Base-by-base conservation (phyloP, 2,797 vertebrate genomes). In the Paramormyrops hopkinsi region DNA sequence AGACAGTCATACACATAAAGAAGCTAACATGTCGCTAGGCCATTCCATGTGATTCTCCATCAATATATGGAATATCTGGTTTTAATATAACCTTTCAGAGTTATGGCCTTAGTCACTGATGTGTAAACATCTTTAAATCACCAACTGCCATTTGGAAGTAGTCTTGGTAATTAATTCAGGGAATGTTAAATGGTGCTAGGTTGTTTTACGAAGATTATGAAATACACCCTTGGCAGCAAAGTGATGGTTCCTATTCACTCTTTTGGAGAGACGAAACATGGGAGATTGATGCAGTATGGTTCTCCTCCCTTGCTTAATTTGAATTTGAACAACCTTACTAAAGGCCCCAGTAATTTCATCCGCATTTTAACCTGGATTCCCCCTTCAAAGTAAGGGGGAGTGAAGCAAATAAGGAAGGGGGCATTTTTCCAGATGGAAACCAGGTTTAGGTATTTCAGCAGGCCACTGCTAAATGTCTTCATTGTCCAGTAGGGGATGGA, bases 251-350 rank as follows among this genome's bases (percentile, higher is more conserved):
- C 44, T 85, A 53, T 29, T 22, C 3, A 51, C 22, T 85, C 83
- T 5, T 50, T 85, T 29, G 46, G 11, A 85, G 82, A 51, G 25
- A 50, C 1, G n/a, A 51, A 33, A 7, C 50, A 22, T 25, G 22
- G 4, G 22, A 44, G 48, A 50, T 85, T 85, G n/a, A 85, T 25
- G 76, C 41, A 46, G 50, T 33, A 6, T 85, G 48, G 48, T 25
- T 51, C 44, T 51, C 48, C 22, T 51, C 83, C 25, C 48, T 25
- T 85, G 76, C 83, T 84, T 85, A 51, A 85, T 85, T 85, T 85
- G 83, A 51, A 85, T 85, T 85, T 50, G 83, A 85, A 85, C 25
- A 50, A 85, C 83, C 83, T 51, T 51, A 85, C 46, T 25, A 50
- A 85, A 85, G 83, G n/a, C 83, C 83, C 9, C 22, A 50, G 9